A percentile compares a stretch with the other conserved stretches of the same genome.
Conservation (phyloP, 2,888 invertebrate genomes). For the Cheilosia vulpina region DNA sequence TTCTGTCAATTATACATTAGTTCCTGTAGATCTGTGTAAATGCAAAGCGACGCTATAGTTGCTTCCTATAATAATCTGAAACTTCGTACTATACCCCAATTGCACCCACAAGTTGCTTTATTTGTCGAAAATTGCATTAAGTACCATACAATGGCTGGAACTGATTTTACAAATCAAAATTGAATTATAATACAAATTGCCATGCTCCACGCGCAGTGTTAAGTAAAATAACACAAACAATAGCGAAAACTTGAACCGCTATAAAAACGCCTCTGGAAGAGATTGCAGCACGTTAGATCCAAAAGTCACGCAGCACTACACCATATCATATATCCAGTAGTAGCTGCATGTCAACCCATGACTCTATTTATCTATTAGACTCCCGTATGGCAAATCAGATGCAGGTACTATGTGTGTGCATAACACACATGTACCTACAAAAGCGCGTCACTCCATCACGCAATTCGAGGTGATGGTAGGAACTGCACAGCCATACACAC, state of each 20-base stretch:
- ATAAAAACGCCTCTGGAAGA: constrained; percentile 3
- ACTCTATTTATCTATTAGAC: constrained; percentile 36
- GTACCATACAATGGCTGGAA: constrained; percentile 7
- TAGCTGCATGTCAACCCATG: constrained; percentile 36
- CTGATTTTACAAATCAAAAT: constrained; percentile 25
- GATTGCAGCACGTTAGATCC: constrained; percentile 6
- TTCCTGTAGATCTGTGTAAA: too few relatives aligned
- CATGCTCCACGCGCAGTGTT: background rate
- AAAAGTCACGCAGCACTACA: constrained; percentile 23
- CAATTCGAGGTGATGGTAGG: constrained; percentile 54
- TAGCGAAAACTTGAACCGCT: constrained; percentile 11
- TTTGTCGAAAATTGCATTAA: background rate
- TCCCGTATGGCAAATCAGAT: constrained; percentile 43
- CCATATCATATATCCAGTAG: constrained; percentile 20
- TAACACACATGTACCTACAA: constrained; percentile 12
- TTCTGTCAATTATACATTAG: too few relatives aligned
- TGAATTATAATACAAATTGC: constrained; percentile 11
- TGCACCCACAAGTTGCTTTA: too few relatives aligned
- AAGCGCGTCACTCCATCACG: constrained; percentile 51
- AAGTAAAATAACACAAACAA: constrained; percentile 11
- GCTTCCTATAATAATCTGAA: too few relatives aligned
- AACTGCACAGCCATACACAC: constrained; percentile 43
- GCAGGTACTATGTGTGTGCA: background rate
- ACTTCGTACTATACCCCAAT: too few relatives aligned
- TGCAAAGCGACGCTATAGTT: too few relatives aligned